Evolutionary conservation across 2,888 invertebrate species (phyloP), one percentile per base, ranked within the genome.

Genomic region (Cephus runcator): DNA sequence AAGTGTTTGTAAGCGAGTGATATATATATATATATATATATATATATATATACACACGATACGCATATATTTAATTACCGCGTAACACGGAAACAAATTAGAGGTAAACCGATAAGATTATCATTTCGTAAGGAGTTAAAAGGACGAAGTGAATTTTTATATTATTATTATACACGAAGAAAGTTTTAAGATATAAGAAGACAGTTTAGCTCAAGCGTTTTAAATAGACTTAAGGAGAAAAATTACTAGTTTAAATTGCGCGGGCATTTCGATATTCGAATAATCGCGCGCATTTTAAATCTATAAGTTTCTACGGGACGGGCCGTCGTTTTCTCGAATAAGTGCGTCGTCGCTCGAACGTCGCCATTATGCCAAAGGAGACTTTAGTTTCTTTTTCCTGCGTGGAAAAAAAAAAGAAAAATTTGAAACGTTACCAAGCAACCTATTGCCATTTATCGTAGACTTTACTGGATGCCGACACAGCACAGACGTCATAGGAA

Each of bases 1-100:
- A 76, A 75, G 77, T 75, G 69, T 85, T 80, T 80, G 75, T 78
- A 75, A 71, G 79, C 83, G 85, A 86, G 84, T 85, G 85, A 86
- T 84, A 75, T 73, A 83, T 73, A 79, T 79, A 76, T 82, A 82
- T 81, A 86, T 84, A 75, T 73, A 83, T 73, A 79, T 79, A 76
- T 82, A 82, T 81, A 81, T 83, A 81, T 81, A 84, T 79, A 71
- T 78, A 79, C 79, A 80, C 75, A 84, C 79, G 30, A 31, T 69
- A 69, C 30, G 30, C 31, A 69, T 69, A 69, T 69, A 69, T 69
- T 69, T 69, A 69, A 69, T 33, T 69, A 31, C 31, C 34, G 71
- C 31, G 74, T 81, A 76, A 75, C 71, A 56, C 73, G 30, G 69
- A 80, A 77, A 78, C 74, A 81, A 81, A 81, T 79, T 83, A 84